Percentiles rank a stretch among this genome's conserved stretches.
phyloP scores from a whole-genome alignment of 1,140 invertebrate genomes.

The Heliothis subflexa region DNA sequence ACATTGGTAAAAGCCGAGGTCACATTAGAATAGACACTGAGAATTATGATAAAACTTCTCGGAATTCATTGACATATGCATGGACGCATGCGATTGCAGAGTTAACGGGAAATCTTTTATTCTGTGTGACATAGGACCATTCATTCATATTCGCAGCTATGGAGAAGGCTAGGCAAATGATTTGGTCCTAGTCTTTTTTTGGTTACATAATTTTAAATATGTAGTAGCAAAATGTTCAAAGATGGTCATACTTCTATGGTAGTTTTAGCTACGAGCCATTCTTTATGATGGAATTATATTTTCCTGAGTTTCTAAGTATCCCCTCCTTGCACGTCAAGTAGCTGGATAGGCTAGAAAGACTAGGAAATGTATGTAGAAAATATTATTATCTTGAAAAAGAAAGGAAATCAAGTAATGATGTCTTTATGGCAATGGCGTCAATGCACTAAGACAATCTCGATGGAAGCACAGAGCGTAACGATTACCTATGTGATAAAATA shows the following conservation, averaged over 20 bases:
- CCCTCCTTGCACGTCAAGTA: no score
- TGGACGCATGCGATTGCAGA: constrained; percentile 15
- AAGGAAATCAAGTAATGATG: background rate
- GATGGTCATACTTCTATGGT: no score
- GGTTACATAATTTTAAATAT: no score
- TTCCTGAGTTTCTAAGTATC: no score
- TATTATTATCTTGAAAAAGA: no score
- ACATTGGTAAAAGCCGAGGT: constrained; percentile 29
- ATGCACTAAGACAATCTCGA: background rate
- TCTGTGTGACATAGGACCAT: background rate
- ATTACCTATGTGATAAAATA: constrained; percentile 1
- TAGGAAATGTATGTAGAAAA: background rate
- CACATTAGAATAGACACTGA: background rate
- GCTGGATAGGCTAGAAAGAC: no score
- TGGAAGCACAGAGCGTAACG: constrained; percentile 26
- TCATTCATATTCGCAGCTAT: no score
- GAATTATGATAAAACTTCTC: constrained; percentile 34
- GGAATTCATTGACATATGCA: constrained; percentile 5
- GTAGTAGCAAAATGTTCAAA: no score
- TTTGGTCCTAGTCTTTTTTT: no score
- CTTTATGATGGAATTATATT: no score
- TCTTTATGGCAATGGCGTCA: background rate
- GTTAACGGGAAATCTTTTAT: background rate
- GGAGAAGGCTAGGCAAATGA: no score
- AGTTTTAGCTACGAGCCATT: no score